Evolutionary conservation across 2,888 invertebrate genomes (phyloP), one percentile per base, ranked within the genome.

Genomic region (Dexiosoma caninum): DNA sequence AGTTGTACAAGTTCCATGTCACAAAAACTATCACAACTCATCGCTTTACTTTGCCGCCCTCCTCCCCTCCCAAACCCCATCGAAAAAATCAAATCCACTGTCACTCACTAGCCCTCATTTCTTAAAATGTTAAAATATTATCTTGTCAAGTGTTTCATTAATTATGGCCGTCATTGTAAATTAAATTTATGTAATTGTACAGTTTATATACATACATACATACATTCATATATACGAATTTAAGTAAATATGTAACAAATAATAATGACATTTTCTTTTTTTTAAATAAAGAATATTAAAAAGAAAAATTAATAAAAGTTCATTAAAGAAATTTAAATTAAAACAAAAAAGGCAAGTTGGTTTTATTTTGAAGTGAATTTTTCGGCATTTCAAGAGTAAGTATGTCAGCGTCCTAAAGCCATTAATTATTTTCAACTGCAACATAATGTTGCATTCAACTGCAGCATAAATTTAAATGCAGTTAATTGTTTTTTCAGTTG

Each of bases 111-210:
- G 27, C 10, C 27, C 27, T 6, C 27, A 27, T 27, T 5, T 32
- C n/a, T 32, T 35, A 40, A 16, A 62, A 35, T 60, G 10, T 60
- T 53, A 64, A 49, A 74, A 70, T 46, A 57, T 77, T 67, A 40
- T 75, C 51, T 59, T 75, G 57, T 75, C 77, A 72, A 69, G 59
- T 81, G 67, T 81, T 81, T 77, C 67, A 77, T 69, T 72, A 81
- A 64, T 74, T 69, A 64, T 64, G 69, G 40, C 49, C 69, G 77
- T 64, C 77, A 74, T 42, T 77, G 81, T 77, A 77, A 81, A 81
- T 76, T 75, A 59, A 75, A 71, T 75, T 46, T 57, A 77, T 67
- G 30, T 64, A 69, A 78, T 77, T 42, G 79, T 77, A 83, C 78
- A 72, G 82, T 85, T 82, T 79, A 75, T 66, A 71, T 57, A 74